A percentile compares a stretch with the other conserved stretches of the same genome.
Evolutionary conservation across 2,797 vertebrate species (phyloP).

Genomic region (Potorous gilbertii): DNA sequence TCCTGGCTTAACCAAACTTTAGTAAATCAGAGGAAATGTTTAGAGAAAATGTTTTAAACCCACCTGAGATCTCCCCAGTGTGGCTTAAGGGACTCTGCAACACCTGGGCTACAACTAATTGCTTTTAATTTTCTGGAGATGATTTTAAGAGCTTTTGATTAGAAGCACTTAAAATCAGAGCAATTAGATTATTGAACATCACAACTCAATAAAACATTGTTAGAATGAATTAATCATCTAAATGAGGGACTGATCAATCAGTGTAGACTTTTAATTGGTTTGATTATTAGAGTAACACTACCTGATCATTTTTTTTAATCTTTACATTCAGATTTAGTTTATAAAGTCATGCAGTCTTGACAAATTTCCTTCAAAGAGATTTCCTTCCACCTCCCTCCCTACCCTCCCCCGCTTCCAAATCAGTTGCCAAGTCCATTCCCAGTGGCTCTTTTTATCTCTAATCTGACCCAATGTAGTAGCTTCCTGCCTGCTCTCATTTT

Average conservation of each 20-base stretch:
- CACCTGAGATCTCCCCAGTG: slow-evolving; percentile 4
- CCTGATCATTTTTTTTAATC: neutral
- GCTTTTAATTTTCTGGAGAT: slow-evolving; percentile 44
- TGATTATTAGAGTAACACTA: slow-evolving; percentile 45
- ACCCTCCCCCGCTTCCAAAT: neutral
- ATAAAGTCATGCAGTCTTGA: slow-evolving; percentile 77
- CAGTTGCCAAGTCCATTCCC: neutral
- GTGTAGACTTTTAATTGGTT: slow-evolving; percentile 72
- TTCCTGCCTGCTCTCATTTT: neutral
- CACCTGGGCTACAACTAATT: slow-evolving; percentile 2
- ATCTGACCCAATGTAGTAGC: neutral
- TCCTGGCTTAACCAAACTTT: neutral
- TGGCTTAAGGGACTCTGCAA: neutral
- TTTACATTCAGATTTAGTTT: slow-evolving; percentile 63
- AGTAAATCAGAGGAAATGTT: slow-evolving; percentile 24
- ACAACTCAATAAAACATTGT: slow-evolving; percentile 58
- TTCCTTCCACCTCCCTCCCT: neutral
- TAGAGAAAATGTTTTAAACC: slow-evolving; percentile 6
- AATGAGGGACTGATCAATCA: slow-evolving; percentile 60
- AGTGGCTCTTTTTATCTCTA: neutral
- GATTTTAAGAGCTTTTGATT: slow-evolving; percentile 63
- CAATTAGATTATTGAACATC: slow-evolving; percentile 62
- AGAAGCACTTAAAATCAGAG: slow-evolving; percentile 65
- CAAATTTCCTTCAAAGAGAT: slow-evolving; percentile 60
- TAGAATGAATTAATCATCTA: slow-evolving; percentile 71